A percentile compares a stretch with the other conserved stretches of the same genome.
phyloP scores from a whole-genome alignment of 2,797 vertebrate genomes.

The Gorsachius magnificus region DNA sequence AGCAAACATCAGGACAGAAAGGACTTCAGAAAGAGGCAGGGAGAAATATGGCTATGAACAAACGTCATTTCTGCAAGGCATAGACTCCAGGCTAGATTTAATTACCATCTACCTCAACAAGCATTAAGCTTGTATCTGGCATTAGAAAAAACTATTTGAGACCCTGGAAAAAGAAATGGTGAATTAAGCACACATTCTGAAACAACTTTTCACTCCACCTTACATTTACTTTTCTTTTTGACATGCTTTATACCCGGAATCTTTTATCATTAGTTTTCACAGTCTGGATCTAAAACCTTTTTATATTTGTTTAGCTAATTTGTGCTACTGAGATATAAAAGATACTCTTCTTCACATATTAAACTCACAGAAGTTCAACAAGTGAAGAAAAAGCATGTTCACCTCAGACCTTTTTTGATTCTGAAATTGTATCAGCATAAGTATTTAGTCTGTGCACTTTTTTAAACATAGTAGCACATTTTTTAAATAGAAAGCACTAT shows the following conservation, averaged over 20 bases:
- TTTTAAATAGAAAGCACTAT: background rate
- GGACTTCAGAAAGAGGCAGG: background rate
- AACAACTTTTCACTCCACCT: background rate
- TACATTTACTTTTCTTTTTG: background rate
- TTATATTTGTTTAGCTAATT: background rate
- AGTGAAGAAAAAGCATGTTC: background rate
- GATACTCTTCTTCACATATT: background rate
- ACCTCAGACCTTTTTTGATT: background rate
- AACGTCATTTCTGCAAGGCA: background rate
- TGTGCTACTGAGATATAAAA: background rate
- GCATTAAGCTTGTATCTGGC: background rate
- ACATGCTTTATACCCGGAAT: background rate
- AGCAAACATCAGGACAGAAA: background rate
- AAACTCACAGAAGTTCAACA: background rate
- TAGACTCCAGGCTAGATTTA: background rate
- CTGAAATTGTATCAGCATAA: background rate
- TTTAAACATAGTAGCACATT: background rate
- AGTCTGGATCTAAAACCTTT: background rate
- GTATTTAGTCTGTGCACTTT: fast-evolving
- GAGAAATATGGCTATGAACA: background rate
- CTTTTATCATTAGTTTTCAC: background rate
- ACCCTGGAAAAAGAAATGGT: background rate
- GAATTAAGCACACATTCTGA: background rate
- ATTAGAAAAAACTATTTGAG: background rate
- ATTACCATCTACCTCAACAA: background rate